phyloP scores from a whole-genome alignment of 92 coral and sea anemone genomes.

The Palythoa grandis region DNA sequence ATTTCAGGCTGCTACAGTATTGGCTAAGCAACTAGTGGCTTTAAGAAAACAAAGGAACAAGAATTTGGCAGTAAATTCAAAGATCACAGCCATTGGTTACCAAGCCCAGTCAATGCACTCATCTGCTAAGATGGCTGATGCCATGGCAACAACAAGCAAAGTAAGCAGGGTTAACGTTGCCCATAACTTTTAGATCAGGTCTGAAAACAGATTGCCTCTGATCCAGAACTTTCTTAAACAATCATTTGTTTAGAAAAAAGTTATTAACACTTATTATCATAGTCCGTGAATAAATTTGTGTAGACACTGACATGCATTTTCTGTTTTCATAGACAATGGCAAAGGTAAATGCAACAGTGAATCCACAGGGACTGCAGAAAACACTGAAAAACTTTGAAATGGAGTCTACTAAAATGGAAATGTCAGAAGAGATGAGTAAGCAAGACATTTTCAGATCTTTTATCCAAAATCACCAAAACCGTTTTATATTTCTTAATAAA shows the following conservation, averaged over 20 bases:
- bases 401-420: constrained; percentile 96
- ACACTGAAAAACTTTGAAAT: constrained; percentile 93
- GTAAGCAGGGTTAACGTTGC: constrained; percentile 48
- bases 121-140: constrained; percentile 97
- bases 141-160: constrained; percentile 95
- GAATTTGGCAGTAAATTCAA: constrained; percentile 81
- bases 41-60: constrained; percentile 92
- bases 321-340: constrained; percentile 83
- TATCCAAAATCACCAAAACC: neutral
- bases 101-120: constrained; percentile 99
- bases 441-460: neutral
- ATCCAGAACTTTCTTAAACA: too few species aligned
- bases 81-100: constrained; percentile 87
- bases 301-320: neutral
- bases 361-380: constrained; percentile 84
- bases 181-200: too few species aligned
- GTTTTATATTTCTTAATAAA: too few species aligned
- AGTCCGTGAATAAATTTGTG: too few species aligned
- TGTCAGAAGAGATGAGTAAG: constrained; percentile 98
- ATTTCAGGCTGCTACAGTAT: constrained; percentile 86
- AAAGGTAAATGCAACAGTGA: constrained; percentile 89
- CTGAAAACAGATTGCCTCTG: too few species aligned
- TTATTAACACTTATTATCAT: neutral
- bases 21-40: constrained; percentile 94
- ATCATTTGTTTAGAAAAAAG: too few species aligned